These are phyloP conservation scores for Capromys pilorides DNA, from an alignment of 2,797 vertebrate species.

Conservation along the genomic window DNA sequence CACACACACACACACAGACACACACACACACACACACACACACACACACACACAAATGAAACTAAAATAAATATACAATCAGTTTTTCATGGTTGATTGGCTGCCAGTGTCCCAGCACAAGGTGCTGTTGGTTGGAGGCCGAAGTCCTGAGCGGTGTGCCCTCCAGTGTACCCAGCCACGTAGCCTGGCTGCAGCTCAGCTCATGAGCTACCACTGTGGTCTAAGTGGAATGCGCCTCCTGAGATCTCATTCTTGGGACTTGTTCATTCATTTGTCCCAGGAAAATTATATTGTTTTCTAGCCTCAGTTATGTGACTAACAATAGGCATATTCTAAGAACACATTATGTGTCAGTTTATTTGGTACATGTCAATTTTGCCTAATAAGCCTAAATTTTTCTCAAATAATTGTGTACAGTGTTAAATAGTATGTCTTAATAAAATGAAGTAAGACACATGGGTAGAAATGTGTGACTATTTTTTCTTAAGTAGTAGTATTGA, in stretches of 20 bases:
- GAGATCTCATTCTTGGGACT: not conserved
- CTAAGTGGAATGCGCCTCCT: not conserved
- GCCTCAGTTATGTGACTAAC: not conserved
- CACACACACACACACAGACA: too few species aligned
- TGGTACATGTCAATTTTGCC: not conserved
- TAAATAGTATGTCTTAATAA: not conserved
- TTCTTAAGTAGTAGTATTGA: not conserved
- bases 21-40: too few species aligned
- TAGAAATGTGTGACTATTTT: not conserved
- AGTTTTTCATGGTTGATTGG: not conserved
- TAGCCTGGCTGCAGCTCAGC: accelerated
- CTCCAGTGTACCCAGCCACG: accelerated
- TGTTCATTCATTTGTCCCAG: not conserved
- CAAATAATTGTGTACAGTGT: not conserved
- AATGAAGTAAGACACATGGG: not conserved
- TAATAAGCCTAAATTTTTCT: not conserved
- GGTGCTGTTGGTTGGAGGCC: not conserved
- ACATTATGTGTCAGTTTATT: not conserved
- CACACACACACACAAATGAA: too few species aligned
- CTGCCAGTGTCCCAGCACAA: not conserved
- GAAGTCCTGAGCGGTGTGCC: not conserved
- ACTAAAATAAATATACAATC: not conserved
- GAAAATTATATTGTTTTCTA: not conserved
- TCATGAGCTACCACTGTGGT: too few species aligned
- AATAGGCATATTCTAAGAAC: not conserved